Base-by-base conservation (phyloP, 2,113 vertebrate species). In the Hippocampus mohnikei region DNA sequence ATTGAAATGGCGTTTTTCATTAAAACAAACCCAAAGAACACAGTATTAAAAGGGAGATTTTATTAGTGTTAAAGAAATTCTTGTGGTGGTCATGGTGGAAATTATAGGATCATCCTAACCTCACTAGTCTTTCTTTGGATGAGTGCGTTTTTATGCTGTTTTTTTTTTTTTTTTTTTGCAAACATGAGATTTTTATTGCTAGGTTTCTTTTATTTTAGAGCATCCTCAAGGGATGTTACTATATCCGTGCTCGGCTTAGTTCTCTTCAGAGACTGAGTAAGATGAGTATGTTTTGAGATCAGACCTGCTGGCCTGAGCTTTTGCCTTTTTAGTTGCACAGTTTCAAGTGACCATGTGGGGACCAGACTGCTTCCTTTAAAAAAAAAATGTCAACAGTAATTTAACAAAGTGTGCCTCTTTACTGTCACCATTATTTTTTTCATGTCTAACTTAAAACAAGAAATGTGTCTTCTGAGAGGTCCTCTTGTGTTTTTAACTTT, bases 311-410 rank as follows among this genome's bases (percentile, higher is more conserved):
- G 90, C 81, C 90, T 85, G 71, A 27, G 63, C 59, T 76, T 84
- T 81, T 90, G 87, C 86, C 80, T 72, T 88, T 91, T 88, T 60
- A 84, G 88, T 90, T 88, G 79, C 76, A 85, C 83, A 80, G 62
- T 71, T 85, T 82, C 74, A 83, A 73, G 66, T 77, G 76, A 79
- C 74, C 48, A 44, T 71, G 73, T 65, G 77, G 81, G 82, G 77
- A 82, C 72, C 50, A 75, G 81, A 83, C 67, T 69, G 67, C 56
- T 20, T 40, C 61, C 33, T 33, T 33, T 33, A 5, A 5, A 33
- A 33, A 33, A 33, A 33, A 33, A 33, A 3, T 33, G 29, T 33
- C 4, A 33, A 33, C n/a, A 53, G 67, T 64, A 67, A 33, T 67
- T 40, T 29, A 65, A 68, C 27, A 60, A 62, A 7, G 56, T 61